Percentiles rank a stretch among this genome's conserved stretches.
phyloP scores from a whole-genome alignment of 2,888 invertebrate species.

The Sicus ferrugineus region DNA sequence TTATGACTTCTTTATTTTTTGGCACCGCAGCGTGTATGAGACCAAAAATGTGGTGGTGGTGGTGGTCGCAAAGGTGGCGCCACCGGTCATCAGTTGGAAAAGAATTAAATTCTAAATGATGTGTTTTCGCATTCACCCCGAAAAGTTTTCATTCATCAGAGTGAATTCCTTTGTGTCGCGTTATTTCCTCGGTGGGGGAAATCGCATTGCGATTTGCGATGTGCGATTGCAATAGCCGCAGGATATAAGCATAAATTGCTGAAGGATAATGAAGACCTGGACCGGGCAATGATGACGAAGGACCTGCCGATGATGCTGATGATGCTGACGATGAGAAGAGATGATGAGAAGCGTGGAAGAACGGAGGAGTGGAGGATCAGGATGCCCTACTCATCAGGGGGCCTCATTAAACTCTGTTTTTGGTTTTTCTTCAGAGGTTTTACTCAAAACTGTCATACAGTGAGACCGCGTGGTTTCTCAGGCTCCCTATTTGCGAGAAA shows the following conservation, averaged over 20 bases:
- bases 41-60: background rate
- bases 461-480: too few species aligned
- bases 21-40: background rate
- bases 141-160: slow-evolving; percentile 32
- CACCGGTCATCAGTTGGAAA: slow-evolving; percentile 40
- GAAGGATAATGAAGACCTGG: slow-evolving; percentile 26
- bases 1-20: slow-evolving; percentile 33
- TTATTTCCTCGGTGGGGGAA: background rate
- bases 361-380: too few species aligned
- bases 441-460: too few species aligned
- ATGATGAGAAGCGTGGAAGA: too few species aligned
- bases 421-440: too few species aligned
- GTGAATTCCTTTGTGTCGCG: background rate
- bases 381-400: too few species aligned
- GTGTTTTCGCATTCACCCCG: slow-evolving; percentile 39
- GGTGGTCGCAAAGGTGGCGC: slow-evolving; percentile 39
- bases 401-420: too few species aligned
- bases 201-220: slow-evolving; percentile 12
- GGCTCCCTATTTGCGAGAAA: too few species aligned
- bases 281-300: background rate
- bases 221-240: slow-evolving; percentile 29
- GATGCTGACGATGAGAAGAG: too few species aligned
- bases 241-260: slow-evolving; percentile 31
- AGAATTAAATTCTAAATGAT: slow-evolving; percentile 42
- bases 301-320: too few species aligned